Evolutionary conservation across 2,888 invertebrate genomes (phyloP).

Genomic region (Trypoxylon attenuatum): DNA sequence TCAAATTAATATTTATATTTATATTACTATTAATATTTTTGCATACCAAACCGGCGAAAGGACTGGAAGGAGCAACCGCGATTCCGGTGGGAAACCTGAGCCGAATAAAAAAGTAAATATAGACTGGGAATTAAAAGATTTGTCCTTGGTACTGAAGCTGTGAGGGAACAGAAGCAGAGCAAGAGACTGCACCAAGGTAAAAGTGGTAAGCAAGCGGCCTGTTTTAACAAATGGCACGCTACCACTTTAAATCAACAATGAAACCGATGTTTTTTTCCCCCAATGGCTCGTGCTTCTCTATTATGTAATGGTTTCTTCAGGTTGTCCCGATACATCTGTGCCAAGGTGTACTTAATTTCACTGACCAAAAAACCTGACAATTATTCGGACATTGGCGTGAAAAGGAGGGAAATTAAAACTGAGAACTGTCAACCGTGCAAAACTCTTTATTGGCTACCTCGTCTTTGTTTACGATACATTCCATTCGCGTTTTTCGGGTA

Average conservation of each 20-base stretch:
- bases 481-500: constrained; percentile 5
- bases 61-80: too few species aligned
- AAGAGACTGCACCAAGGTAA: neutral
- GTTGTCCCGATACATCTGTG: constrained; percentile 14
- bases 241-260: neutral
- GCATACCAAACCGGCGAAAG: too few species aligned
- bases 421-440: constrained; percentile 14
- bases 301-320: constrained; percentile 16
- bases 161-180: too few species aligned
- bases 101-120: too few species aligned
- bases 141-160: too few species aligned
- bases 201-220: neutral
- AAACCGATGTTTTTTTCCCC: neutral
- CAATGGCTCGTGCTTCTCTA: neutral
- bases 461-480: constrained; percentile 24
- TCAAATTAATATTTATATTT: too few species aligned
- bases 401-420: constrained; percentile 28
- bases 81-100: too few species aligned
- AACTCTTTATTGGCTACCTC: constrained; percentile 23
- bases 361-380: too few species aligned
- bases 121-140: too few species aligned
- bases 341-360: constrained; percentile 38
- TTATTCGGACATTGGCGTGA: constrained; percentile 17
- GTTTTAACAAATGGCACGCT: neutral
- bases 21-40: too few species aligned